Evolutionary conservation across 2,888 invertebrate species (phyloP).

Genomic region (Mantis religiosa): DNA sequence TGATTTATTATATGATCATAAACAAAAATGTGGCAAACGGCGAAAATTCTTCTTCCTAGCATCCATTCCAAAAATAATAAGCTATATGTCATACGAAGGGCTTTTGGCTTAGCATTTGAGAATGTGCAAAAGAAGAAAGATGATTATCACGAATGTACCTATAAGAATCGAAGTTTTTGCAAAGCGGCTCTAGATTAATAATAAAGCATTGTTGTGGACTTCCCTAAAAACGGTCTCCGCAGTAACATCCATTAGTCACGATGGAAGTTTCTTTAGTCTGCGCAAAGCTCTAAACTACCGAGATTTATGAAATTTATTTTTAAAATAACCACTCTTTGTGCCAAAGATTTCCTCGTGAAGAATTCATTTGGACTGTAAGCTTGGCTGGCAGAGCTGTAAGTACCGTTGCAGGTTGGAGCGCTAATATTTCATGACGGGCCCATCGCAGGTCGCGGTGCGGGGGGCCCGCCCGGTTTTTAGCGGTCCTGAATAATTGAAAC

Average conservation of each 20-base stretch:
- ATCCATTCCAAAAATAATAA: too few relatives aligned
- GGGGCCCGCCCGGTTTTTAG: not conserved
- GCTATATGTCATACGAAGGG: too few relatives aligned
- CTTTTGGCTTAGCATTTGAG: too few relatives aligned
- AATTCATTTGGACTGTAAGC: not conserved
- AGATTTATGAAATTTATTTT: not conserved
- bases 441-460: not conserved
- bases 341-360: not conserved
- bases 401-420: not conserved
- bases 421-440: not conserved
- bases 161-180: not conserved
- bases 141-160: not conserved
- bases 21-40: too few relatives aligned
- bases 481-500: not conserved
- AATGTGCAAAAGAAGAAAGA: not conserved
- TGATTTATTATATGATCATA: too few relatives aligned
- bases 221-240: not conserved
- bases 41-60: too few relatives aligned
- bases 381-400: not conserved
- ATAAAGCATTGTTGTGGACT: not conserved
- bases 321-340: not conserved
- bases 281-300: not conserved
- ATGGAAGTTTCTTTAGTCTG: not conserved
- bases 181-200: not conserved
- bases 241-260: not conserved